Evolutionary conservation across 1,140 invertebrate species (phyloP).

Genomic region (Ips nitidus): DNA sequence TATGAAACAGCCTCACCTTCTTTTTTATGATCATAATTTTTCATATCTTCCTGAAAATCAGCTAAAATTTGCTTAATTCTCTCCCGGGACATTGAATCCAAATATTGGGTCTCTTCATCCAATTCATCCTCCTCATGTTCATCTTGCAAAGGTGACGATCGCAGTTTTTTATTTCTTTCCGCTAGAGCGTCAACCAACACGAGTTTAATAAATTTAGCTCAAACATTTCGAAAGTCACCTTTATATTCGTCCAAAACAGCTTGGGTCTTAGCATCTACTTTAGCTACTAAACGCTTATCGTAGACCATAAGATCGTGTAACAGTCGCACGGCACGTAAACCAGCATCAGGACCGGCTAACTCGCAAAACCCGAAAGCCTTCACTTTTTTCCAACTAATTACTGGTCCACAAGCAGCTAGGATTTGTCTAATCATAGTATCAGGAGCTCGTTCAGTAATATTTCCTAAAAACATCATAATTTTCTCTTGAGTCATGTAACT

Average conservation of each 20-base stretch:
- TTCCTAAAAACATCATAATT: slow-evolving; percentile 62
- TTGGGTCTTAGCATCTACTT: slow-evolving; percentile 98
- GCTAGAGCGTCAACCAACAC: too few relatives aligned
- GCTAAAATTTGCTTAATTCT: slow-evolving; percentile 76
- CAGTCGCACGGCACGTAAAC: slow-evolving; percentile 88
- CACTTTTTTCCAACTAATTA: slow-evolving; percentile 96
- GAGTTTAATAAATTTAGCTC: too few relatives aligned
- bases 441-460: slow-evolving; percentile 94
- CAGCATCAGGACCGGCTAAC: slow-evolving; percentile 91
- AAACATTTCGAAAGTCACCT: slow-evolving; percentile 54
- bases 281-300: slow-evolving; percentile 91
- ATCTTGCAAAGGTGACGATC: slow-evolving; percentile 61
- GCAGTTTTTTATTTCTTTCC: slow-evolving; percentile 59
- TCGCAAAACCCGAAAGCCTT: slow-evolving; percentile 99
- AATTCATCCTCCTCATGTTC: slow-evolving; percentile 74
- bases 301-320: slow-evolving; percentile 93
- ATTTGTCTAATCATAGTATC: slow-evolving; percentile 94
- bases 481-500: not conserved
- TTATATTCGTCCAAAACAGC: slow-evolving; percentile 92
- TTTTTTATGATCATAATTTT: slow-evolving; percentile 64
- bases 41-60: slow-evolving; percentile 82
- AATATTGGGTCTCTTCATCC: slow-evolving; percentile 74
- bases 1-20: slow-evolving; percentile 47
- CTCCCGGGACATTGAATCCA: slow-evolving; percentile 71
- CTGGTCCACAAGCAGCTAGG: slow-evolving; percentile 86